Base-by-base conservation (phyloP, 2,113 vertebrate species). In the Cebidichthys violaceus region DNA sequence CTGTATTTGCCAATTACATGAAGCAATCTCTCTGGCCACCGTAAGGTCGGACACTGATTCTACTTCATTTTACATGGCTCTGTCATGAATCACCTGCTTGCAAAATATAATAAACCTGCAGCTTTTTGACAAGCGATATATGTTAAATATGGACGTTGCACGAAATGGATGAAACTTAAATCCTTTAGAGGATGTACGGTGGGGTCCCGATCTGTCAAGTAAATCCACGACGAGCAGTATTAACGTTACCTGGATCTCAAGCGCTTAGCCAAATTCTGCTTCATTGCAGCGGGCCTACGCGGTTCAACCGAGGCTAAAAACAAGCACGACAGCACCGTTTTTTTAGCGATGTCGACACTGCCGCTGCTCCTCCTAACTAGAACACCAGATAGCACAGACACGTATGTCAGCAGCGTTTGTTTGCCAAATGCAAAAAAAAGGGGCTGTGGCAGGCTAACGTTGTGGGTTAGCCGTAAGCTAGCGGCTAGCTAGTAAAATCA, bases 281-380 rank as follows among this genome's bases (percentile, higher is more conserved):
- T 76, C 82, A 87, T 70, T 73, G 13, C 85, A 89, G 71, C 75
- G 62, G 91, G 92, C 91, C 90, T 85, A 50, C 24, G 24, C 75
- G 61, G 47, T 82, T 33, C 37, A 39, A 81, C 68, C 62, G 55
- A 27, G 55, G 65, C 66, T 90, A 83, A 74, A 79, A 77, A 84
- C 81, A 77, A 82, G 79, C 82, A 68, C 68, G 77, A 60, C 75
- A 77, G 29, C 52, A 11, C 39, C 14, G 41, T 5, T 47, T 66
- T 47, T 66, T 54, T 9, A 15, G 37, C 15, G 11, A 55, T 35
- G 72, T 52, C 35, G 47, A 60, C 61, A 14, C 6, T 29, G 47
- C 55, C 4, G 4, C 3, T 9, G 5, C 4, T 74, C 64, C 41
- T 57, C 35, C 60, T 69, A 17, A 41, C 20, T 15, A 9, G 1